These are phyloP conservation scores for Dasyornis broadbenti DNA, from an alignment of 2,113 vertebrate genomes.

Conservation along the genomic window DNA sequence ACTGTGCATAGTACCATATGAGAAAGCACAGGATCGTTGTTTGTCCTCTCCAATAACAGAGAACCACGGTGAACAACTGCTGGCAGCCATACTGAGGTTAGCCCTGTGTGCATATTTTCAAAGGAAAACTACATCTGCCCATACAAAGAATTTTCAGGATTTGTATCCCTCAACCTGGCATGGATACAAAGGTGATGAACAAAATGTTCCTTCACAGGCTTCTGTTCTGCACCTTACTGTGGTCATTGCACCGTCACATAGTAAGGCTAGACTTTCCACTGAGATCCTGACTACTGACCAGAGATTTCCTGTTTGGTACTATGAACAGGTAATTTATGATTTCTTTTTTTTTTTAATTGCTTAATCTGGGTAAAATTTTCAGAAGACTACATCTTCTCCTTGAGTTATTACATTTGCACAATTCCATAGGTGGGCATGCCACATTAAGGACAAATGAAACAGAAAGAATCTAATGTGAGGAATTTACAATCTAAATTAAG, in stretches of 20 bases:
- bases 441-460: neutral
- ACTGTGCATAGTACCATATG: neutral
- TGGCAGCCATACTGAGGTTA: neutral
- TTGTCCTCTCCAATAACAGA: neutral
- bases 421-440: neutral
- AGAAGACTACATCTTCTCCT: neutral
- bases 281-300: conserved; percentile 23
- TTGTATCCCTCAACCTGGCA: neutral
- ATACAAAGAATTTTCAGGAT: neutral
- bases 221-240: neutral
- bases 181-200: neutral
- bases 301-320: conserved; percentile 37
- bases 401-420: neutral
- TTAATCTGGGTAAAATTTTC: neutral
- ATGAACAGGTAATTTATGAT: conserved; percentile 14
- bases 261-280: conserved; percentile 37
- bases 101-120: neutral
- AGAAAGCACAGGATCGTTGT: neutral
- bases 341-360: neutral
- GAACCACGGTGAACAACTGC: neutral
- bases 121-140: neutral
- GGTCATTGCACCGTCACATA: neutral
- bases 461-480: neutral
- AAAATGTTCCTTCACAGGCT: neutral
- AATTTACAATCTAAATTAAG: conserved; percentile 35